Base-by-base conservation (phyloP, 2,797 vertebrate species). In the Pristis pectinata region DNA sequence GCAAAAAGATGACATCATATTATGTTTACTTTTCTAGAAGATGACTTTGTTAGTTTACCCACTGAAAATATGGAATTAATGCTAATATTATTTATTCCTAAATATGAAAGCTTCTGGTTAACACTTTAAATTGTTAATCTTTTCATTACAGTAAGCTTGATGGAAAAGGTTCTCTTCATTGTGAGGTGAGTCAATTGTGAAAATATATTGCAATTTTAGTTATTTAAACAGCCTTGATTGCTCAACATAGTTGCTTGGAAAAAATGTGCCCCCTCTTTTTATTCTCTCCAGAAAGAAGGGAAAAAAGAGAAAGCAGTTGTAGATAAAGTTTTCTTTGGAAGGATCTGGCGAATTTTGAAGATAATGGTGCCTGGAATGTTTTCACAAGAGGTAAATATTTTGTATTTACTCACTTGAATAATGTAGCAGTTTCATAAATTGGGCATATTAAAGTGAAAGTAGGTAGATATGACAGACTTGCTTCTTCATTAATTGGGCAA, bases 241-340 rank as follows among this genome's bases (percentile, higher is more conserved):
- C 85, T 67, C 37, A 37, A 91, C 93, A 30, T 30, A 44, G 37
- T 93, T 72, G 10, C 41, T 76, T 76, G 44, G 44, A 53, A 49
- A 53, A 44, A 56, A 41, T 19, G 1, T 24, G 7, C 15, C 85
- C 34, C 53, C 3, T 94, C 59, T 1, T 6, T 0, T 94, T 6
- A 95, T 49, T 95, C 95, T 95, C 19, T 96, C n/a, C 96, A 98
- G 98, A 99, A 98, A 96, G 98, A 99, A 95, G 97, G 95, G 24
- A 98, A 97, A 96, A 99, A 98, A 96, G 98, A 99, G 72, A 97
- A 98, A 93, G 98, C 98, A 0, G 96, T 97, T n/a, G 98, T 99
- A 96, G 98, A 99, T 96, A 98, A 95, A 95, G 96, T 97, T 3
- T 99, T 99, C 96, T 97, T 99, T 95, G 94, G 95, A 95, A 97